Evolutionary conservation across 1,140 invertebrate genomes (phyloP), one percentile per base, ranked within the genome.

Genomic region (Aphelinus certus): DNA sequence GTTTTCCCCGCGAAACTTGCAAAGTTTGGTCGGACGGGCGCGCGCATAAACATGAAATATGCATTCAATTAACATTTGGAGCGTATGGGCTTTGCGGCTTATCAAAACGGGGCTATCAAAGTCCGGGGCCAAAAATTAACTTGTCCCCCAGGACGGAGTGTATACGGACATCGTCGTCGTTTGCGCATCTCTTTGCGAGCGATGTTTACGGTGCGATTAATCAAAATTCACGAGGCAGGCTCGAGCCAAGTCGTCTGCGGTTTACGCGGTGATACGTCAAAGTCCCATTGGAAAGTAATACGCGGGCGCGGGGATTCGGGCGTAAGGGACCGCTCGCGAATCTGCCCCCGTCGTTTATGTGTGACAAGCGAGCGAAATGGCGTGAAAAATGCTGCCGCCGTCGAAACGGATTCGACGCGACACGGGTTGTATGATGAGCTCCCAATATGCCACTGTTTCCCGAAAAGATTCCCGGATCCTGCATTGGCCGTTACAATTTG

Each of bases 281-380:
- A 71, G 61, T 53, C 57, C 46, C 1, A 48, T 57, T 64, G 4
- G 70, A 71, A 71, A 71, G 70, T 71, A 3, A 4, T 46, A 26
- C 26, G 26, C 26, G 26, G 26, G 7, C 26, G 51, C 51, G 1
- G 45, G 53, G 53, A 51, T 65, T 65, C 42, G 63, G 63, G 43
- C 43, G 49, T 51, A 65, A 65, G 53, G 3, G 3, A 6, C 26
- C 26, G 0, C 26, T 26, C 26, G 26, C 26, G 26, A 26, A 26
- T 26, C 26, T 26, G 26, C 26, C 26, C 26, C 26, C 26, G 26
- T 26, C 26, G 26, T 26, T 26, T 26, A 26, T 57, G 56, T 49
- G 55, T 67, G 64, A 73, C 64, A 73, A 73, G 57, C 67, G 26
- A 26, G 71, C 71, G 67, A 73, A 66, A 61, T 51, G 71, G 56